These are phyloP conservation scores for Ciconia stormi DNA, from an alignment of 2,113 vertebrate species.

Conservation along the genomic window DNA sequence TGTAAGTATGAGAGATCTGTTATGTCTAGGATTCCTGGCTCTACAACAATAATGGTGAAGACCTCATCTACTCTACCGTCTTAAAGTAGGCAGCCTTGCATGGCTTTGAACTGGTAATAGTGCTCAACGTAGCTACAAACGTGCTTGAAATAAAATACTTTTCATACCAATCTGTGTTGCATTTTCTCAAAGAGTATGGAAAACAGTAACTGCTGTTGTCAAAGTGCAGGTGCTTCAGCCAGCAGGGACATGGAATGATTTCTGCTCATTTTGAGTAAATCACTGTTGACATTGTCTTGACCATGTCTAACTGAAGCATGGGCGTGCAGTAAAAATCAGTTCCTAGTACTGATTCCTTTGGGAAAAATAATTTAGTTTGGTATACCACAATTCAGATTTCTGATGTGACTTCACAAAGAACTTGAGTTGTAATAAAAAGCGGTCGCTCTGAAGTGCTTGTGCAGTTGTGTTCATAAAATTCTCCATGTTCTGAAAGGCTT, in stretches of 20 bases:
- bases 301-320: not conserved
- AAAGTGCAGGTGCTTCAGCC: not conserved
- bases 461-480: not conserved
- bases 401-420: not conserved
- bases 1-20: conserved; percentile 72
- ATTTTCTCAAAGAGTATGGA: not conserved
- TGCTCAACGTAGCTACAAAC: not conserved
- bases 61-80: not conserved
- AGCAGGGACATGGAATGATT: not conserved
- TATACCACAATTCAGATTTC: not conserved
- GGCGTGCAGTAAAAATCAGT: not conserved
- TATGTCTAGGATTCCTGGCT: not conserved
- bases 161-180: not conserved
- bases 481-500: not conserved
- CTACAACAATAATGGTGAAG: not conserved
- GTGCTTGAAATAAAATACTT: not conserved
- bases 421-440: not conserved
- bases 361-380: not conserved
- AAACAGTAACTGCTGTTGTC: not conserved
- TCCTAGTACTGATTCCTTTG: not conserved
- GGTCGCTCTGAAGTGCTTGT: not conserved
- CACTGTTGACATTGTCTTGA: not conserved
- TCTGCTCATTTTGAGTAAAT: not conserved
- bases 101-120: not conserved
- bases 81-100: not conserved